Base-by-base conservation (phyloP, 1,140 invertebrate genomes). In the Sinonovacula constricta region DNA sequence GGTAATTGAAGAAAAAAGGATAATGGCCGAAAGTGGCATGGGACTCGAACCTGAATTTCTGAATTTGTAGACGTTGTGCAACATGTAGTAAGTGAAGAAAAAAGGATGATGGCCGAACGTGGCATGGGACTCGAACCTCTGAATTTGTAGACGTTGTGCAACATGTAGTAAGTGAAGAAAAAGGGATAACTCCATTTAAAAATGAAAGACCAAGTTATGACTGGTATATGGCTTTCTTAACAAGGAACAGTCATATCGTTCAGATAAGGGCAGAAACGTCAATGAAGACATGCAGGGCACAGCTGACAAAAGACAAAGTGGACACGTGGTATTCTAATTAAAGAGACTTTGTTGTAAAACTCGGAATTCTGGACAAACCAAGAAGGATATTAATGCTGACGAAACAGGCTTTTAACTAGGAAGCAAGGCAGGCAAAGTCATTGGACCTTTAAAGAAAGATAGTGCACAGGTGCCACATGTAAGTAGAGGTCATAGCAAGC, bases 331-430 rank as follows among this genome's bases (percentile, higher is more conserved):
- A 28, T 33, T 24, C n/a, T 28, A 24, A 36, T 59, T 68, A 15
- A 24, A 34, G 65, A 30, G 54, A 53, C 33, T 68, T 77, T 60
- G 24, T 77, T 0, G 30, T 33, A 14, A 30, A 34, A 14, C 56
- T 24, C 15, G 74, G 53, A 22, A 18, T 77, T 30, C 4, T 77
- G 34, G 74, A 77, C 33, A 54, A 60, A 67, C 39, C 62, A 31
- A n/a, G 34, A 5, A 53, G 62, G 24, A 63, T 67, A 45, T 76
- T 39, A 77, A 77, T 77, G 53, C 54, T 24, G 63, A 77, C 63
- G 63, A 77, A 31, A 68, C 74, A 15, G 74, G 74, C 4, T 77
- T 77, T 60, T 34, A 15, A 3, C 67, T 77, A 65, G 74, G 63
- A 1, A 77, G 74, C 49, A 60, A 39, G 24, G 18, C 74, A 49